Evolutionary conservation across 2,113 vertebrate genomes (phyloP).

Genomic region (Erythrolamprus reginae): DNA sequence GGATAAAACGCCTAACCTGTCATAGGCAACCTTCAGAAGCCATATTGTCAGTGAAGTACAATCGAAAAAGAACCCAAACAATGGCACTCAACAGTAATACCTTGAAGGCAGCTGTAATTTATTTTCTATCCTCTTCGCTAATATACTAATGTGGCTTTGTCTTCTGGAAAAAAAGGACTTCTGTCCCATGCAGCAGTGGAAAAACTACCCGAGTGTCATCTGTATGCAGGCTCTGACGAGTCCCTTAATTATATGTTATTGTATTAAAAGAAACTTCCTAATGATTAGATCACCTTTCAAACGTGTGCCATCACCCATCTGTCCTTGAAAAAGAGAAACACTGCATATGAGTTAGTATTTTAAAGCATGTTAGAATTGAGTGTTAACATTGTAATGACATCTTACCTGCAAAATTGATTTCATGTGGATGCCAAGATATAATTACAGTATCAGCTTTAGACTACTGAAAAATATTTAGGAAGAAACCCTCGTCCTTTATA

Average conservation of each 20-base stretch:
- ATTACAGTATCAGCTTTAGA: constrained; percentile 57
- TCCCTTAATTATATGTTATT: constrained; percentile 71
- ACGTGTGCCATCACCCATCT: constrained; percentile 54
- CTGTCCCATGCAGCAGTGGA: constrained; percentile 72
- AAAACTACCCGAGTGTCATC: constrained; percentile 62
- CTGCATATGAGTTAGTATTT: constrained; percentile 42
- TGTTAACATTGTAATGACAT: constrained; percentile 50
- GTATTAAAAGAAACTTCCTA: constrained; percentile 71
- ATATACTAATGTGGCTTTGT: constrained; percentile 71
- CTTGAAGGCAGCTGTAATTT: constrained; percentile 69
- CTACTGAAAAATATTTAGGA: constrained; percentile 34
- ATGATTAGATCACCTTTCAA: constrained; percentile 67
- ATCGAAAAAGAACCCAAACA: constrained; percentile 60
- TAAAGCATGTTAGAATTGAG: constrained; percentile 51
- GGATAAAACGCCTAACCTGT: constrained; percentile 78
- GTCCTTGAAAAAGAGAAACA: constrained; percentile 61
- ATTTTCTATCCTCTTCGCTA: constrained; percentile 73
- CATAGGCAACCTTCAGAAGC: constrained; percentile 72
- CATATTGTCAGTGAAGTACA: constrained; percentile 68
- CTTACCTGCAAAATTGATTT: constrained; percentile 53
- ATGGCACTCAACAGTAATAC: constrained; percentile 54
- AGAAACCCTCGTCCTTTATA: neutral
- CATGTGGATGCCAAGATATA: constrained; percentile 55
- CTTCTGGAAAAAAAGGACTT: constrained; percentile 69
- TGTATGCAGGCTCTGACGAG: constrained; percentile 64